phyloP scores from a whole-genome alignment of 2,888 invertebrate species.

The Suillia variegata region DNA sequence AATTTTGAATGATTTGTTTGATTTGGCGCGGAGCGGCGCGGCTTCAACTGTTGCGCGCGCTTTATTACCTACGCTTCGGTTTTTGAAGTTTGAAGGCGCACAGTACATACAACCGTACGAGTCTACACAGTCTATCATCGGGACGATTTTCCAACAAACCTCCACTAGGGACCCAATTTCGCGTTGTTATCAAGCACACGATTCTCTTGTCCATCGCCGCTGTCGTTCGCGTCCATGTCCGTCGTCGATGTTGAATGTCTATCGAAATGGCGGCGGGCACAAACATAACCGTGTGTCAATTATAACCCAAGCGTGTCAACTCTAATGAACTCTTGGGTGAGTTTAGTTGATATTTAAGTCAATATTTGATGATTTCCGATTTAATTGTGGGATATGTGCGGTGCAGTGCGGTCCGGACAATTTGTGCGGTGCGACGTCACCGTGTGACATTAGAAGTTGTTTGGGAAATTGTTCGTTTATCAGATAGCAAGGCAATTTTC shows the following conservation, averaged over 20 bases:
- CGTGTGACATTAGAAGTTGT: too few relatives aligned
- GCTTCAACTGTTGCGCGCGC: too few relatives aligned
- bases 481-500: too few relatives aligned
- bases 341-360: slow-evolving; percentile 44
- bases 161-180: slow-evolving; percentile 53
- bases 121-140: too few relatives aligned
- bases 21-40: slow-evolving; percentile 33
- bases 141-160: too few relatives aligned
- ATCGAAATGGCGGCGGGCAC: slow-evolving; percentile 27
- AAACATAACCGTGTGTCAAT: slow-evolving; percentile 52
- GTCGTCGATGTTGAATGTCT: slow-evolving; percentile 14
- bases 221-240: not conserved
- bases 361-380: slow-evolving; percentile 50
- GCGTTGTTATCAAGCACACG: slow-evolving; percentile 28
- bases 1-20: slow-evolving; percentile 55
- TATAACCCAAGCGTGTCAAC: slow-evolving; percentile 49
- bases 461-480: too few relatives aligned
- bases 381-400: slow-evolving; percentile 32
- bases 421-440: not conserved
- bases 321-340: slow-evolving; percentile 54
- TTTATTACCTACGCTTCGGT: too few relatives aligned
- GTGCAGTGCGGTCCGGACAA: not conserved
- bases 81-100: too few relatives aligned
- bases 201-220: slow-evolving; percentile 28
- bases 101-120: too few relatives aligned